phyloP scores from a whole-genome alignment of 2,888 invertebrate species.

The Cephus pygmeus region DNA sequence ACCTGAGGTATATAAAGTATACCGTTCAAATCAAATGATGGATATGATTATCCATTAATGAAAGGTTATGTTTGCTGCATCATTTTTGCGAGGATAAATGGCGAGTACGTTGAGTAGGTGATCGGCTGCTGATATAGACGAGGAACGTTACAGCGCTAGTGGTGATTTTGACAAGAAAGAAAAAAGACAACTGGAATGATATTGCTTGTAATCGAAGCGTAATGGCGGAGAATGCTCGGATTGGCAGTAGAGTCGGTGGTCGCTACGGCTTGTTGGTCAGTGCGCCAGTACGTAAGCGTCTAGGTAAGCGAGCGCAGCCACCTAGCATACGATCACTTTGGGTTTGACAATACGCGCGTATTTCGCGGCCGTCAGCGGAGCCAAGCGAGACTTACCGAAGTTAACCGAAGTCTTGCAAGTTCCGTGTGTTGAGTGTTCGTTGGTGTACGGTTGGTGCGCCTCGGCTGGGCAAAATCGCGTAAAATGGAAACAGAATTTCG shows the following conservation, averaged over 20 bases:
- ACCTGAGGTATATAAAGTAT: background rate
- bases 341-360: slow-evolving; percentile 46
- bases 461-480: slow-evolving; percentile 48
- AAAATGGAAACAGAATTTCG: slow-evolving; percentile 58
- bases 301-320: background rate
- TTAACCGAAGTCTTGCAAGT: slow-evolving; percentile 19
- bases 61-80: background rate
- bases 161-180: background rate
- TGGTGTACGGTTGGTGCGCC: slow-evolving; percentile 49
- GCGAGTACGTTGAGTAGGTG: background rate
- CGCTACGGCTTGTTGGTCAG: background rate
- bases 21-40: background rate
- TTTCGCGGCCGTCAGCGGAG: slow-evolving; percentile 49
- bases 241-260: background rate
- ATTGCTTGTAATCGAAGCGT: background rate
- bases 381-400: background rate
- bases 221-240: slow-evolving; percentile 1
- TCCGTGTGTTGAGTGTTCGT: slow-evolving; percentile 44
- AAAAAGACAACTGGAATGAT: background rate
- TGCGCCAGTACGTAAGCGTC: background rate
- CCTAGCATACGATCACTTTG: slow-evolving; percentile 2
- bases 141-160: background rate
- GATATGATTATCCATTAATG: background rate
- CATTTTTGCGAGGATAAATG: background rate
- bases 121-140: background rate